Percentiles rank a stretch among this genome's conserved stretches.
These are phyloP conservation scores for Hylyphantes graminicola DNA, from an alignment of 1,140 invertebrate species.

Conservation along the genomic window DNA sequence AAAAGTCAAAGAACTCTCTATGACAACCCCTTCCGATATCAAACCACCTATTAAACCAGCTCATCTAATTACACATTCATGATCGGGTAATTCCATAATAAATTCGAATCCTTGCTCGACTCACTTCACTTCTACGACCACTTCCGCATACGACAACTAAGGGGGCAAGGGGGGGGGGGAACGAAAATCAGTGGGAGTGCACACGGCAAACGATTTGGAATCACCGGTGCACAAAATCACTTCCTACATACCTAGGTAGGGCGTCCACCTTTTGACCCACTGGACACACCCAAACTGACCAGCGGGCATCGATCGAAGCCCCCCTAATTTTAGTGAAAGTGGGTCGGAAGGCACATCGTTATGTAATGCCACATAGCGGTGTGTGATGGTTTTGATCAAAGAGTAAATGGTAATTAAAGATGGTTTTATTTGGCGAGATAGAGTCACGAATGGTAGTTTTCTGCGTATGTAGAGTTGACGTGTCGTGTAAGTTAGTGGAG, in stretches of 20 bases:
- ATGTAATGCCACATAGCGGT: too few species aligned
- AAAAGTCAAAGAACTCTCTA: too few species aligned
- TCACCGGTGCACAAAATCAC: constrained; percentile 49
- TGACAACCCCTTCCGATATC: too few species aligned
- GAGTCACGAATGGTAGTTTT: too few species aligned
- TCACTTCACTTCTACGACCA: constrained; percentile 3
- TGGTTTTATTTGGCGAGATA: too few species aligned
- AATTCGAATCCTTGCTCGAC: neutral
- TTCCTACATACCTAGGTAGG: constrained; percentile 38
- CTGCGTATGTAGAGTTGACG: too few species aligned
- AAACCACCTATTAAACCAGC: too few species aligned
- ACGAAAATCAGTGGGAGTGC: neutral
- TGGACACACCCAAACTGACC: constrained; percentile 50
- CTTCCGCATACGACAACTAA: neutral
- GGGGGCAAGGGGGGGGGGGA: neutral
- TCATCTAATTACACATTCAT: too few species aligned
- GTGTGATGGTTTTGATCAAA: too few species aligned
- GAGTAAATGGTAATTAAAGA: too few species aligned
- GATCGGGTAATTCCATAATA: too few species aligned
- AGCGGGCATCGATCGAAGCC: constrained; percentile 20
- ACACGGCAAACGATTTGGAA: constrained; percentile 27
- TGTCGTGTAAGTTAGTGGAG: too few species aligned
- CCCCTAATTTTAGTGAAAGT: constrained; percentile 22
- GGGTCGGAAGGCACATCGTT: constrained; percentile 15
- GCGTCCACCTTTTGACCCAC: constrained; percentile 57